Conservation (phyloP, 2,113 vertebrate species). For the Odocoileus virginianus region DNA sequence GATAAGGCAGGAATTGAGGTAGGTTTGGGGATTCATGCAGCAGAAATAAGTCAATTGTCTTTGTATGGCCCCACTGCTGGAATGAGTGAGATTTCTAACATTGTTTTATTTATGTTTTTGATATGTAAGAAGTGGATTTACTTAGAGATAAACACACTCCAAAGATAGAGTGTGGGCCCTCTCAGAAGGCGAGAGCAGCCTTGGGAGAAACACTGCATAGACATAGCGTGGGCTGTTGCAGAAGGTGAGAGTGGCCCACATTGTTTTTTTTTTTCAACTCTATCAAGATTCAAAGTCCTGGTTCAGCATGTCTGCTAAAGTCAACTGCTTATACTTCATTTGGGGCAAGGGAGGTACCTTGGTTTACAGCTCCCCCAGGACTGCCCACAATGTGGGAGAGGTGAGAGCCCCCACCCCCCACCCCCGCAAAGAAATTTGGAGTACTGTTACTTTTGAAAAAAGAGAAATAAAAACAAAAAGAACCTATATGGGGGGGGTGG, state of each 20-base stretch:
- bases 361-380: background rate
- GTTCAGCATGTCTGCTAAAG: background rate
- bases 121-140: background rate
- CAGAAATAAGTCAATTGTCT: background rate
- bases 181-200: background rate
- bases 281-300: background rate
- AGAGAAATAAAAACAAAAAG: background rate
- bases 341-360: background rate
- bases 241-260: background rate
- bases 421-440: background rate
- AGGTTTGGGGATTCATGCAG: background rate
- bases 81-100: background rate
- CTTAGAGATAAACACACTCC: background rate
- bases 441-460: background rate
- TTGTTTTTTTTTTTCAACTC: background rate
- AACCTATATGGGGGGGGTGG: background rate
- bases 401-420: accelerated
- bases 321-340: background rate
- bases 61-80: background rate
- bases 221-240: background rate
- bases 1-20: background rate
- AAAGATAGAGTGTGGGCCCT: background rate
- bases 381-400: background rate
- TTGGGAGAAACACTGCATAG: background rate
- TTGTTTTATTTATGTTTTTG: background rate